A percentile compares a stretch with the other conserved stretches of the same genome.
These are phyloP conservation scores for Perdix hodgsoniae DNA, from an alignment of 2,797 vertebrate genomes.

Conservation along the genomic window DNA sequence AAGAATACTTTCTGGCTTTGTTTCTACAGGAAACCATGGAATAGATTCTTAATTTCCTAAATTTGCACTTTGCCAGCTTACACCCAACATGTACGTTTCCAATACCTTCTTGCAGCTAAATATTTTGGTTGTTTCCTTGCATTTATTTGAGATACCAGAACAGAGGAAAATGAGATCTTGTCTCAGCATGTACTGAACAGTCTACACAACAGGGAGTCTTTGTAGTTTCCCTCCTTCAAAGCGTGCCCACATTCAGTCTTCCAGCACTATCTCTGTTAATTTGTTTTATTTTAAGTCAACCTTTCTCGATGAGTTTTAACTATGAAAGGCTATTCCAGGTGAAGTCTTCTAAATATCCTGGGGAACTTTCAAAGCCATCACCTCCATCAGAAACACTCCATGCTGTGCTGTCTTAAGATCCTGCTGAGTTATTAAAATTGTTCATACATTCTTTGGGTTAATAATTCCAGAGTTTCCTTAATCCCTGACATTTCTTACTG, in stretches of 20 bases:
- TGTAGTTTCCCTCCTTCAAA: not conserved
- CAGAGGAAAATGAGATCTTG: too few species aligned
- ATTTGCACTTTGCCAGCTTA: not conserved
- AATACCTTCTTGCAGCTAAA: not conserved
- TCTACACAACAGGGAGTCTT: not conserved
- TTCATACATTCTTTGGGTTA: not conserved
- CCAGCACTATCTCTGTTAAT: not conserved
- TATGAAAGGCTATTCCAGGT: not conserved
- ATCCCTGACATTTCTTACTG: not conserved
- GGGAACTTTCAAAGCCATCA: not conserved
- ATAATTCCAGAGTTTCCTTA: not conserved
- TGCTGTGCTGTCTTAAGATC: rapidly evolving
- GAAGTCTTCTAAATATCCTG: not conserved
- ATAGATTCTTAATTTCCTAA: not conserved
- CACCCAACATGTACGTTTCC: too few species aligned
- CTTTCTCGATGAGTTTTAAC: not conserved
- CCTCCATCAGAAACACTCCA: not conserved
- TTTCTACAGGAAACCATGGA: not conserved
- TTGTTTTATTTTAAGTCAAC: too few species aligned
- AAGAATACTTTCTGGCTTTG: not conserved
- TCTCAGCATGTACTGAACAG: rapidly evolving
- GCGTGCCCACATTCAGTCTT: not conserved
- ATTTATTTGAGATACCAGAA: not conserved
- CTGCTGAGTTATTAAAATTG: rapidly evolving
- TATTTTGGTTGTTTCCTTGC: rapidly evolving